Evolutionary conservation across 2,888 invertebrate species (phyloP).

Genomic region (Oscheius sp.): DNA sequence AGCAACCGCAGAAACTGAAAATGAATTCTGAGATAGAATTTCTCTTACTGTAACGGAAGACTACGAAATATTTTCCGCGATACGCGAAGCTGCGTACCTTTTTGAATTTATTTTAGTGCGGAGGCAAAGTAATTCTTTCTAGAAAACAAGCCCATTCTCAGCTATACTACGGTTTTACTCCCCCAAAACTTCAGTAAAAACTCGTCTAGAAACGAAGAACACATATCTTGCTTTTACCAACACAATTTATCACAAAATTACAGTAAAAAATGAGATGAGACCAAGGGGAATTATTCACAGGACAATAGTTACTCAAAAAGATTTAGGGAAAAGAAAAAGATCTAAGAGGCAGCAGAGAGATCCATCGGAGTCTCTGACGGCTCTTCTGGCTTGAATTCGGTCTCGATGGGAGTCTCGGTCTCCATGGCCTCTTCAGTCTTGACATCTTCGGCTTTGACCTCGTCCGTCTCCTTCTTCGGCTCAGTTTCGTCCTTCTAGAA

Average conservation of each 20-base stretch:
- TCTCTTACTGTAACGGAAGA: too few relatives aligned
- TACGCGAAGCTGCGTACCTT: too few relatives aligned
- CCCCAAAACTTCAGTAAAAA: neutral
- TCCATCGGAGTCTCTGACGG: slow-evolving; percentile 36
- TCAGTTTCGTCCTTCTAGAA: slow-evolving; percentile 9
- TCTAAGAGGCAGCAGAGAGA: slow-evolving; percentile 34
- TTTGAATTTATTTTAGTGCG: too few relatives aligned
- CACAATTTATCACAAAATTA: neutral
- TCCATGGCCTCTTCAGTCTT: slow-evolving; percentile 27
- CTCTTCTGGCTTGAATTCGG: slow-evolving; percentile 3
- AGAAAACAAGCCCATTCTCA: neutral
- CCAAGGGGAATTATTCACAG: neutral
- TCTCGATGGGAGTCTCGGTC: neutral
- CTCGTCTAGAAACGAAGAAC: too few relatives aligned
- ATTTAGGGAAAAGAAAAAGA: neutral
- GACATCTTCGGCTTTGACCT: slow-evolving; percentile 24
- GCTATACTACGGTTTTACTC: too few relatives aligned
- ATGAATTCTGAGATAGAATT: too few relatives aligned
- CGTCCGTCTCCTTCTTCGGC: slow-evolving; percentile 21
- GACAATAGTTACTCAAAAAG: too few relatives aligned
- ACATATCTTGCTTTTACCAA: too few relatives aligned
- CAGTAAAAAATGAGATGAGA: neutral
- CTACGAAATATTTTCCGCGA: too few relatives aligned
- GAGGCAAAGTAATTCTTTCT: neutral
- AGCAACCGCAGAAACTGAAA: too few relatives aligned